Base-by-base conservation (phyloP, 2,113 vertebrate species). In the Vimba vimba region DNA sequence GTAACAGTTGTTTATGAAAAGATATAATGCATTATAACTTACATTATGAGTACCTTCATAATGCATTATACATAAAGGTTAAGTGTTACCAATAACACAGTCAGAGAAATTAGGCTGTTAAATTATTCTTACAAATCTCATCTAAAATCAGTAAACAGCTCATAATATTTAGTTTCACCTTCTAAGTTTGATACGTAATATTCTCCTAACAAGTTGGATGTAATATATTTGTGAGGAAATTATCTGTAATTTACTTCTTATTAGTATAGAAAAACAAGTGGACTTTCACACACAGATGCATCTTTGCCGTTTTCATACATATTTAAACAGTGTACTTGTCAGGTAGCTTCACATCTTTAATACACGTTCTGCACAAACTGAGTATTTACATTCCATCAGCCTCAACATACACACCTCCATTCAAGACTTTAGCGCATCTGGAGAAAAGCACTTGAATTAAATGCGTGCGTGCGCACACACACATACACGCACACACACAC, bases 381-480 rank as follows among this genome's bases (percentile, higher is more conserved):
- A 79, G 30, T 79, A 43, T 79, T 62, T 60, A 60, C 33, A 60
- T 79, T 79, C 11, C 55, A 62, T 60, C 45, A 55, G 30, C 57
- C 17, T 79, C 39, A 43, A 47, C 10, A 30, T 47, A 66, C 57
- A 64, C 59, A 64, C 66, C 39, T 62, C 78, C 39, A 68, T 85
- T 85, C 50, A 73, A 39, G 85, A 30, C 47, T 80, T 43, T 80
- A 82, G 11, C 6, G 43, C 76, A 59, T 85, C 62, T 68, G 25
- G 62, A 82, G 25, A 68, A 68, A 68, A 68, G 8, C 62, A 57
- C 83, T 57, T 80, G 55, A 79, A 86, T 62, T 86, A 84, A 43
- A 83, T n/a, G 27, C 50, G 73, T 13, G 50, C 83, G 80, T 21
- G 62, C 25, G 83, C 68, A 80, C 76, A 79, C 17, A 47, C 82